Evolutionary conservation across 2,888 invertebrate genomes (phyloP).

Genomic region (Eudasyphora cyanicolor): DNA sequence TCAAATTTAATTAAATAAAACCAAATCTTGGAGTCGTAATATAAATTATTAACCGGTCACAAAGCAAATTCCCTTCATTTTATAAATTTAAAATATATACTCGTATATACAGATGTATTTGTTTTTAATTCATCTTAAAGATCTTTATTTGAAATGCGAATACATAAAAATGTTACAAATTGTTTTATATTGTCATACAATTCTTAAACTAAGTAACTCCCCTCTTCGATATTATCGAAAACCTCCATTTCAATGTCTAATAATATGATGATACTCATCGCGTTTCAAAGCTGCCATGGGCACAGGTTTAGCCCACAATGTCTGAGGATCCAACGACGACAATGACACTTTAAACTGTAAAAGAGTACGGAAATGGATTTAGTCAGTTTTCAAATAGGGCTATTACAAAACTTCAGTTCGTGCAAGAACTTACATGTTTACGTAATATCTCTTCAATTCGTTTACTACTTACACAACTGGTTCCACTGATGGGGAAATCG

Average conservation of each 20-base stretch:
- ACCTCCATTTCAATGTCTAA: neutral
- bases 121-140: constrained; percentile 7
- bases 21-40: too few species aligned
- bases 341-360: constrained; percentile 17
- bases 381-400: neutral
- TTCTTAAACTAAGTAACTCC: neutral
- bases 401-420: neutral
- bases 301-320: constrained; percentile 20
- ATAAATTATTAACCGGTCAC: too few species aligned
- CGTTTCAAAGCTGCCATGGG: neutral
- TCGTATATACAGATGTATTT: neutral
- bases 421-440: neutral
- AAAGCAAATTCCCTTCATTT: too few species aligned
- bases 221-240: neutral
- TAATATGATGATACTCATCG: constrained; percentile 7
- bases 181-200: constrained; percentile 36
- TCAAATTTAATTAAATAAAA: too few species aligned
- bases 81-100: neutral
- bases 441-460: neutral
- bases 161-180: neutral
- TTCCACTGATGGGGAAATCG: constrained; percentile 27
- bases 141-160: constrained; percentile 25
- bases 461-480: constrained; percentile 35
- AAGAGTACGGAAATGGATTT: neutral
- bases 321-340: constrained; percentile 17